Evolutionary conservation across 2,797 vertebrate species (phyloP).

Genomic region (Sphenodon punctatus): DNA sequence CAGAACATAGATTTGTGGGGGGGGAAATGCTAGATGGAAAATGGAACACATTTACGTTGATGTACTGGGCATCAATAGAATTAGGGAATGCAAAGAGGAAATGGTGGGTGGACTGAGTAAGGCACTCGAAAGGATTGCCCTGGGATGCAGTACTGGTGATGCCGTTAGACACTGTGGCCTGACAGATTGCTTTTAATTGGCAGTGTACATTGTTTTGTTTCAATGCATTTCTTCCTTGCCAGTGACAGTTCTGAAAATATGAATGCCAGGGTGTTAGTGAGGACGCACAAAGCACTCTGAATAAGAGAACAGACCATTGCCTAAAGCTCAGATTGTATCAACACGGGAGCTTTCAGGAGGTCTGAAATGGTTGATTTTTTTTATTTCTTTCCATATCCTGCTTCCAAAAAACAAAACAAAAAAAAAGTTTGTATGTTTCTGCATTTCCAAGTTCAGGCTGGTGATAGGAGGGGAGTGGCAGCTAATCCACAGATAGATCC

Average conservation of each 20-base stretch:
- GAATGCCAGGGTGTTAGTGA: constrained; percentile 43
- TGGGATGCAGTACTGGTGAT: constrained; percentile 51
- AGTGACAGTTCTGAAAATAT: constrained; percentile 50
- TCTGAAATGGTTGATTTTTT: neutral
- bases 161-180: constrained; percentile 50
- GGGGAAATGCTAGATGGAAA: constrained; percentile 54
- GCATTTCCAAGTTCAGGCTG: neutral
- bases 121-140: constrained; percentile 45
- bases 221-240: constrained; percentile 29
- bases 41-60: constrained; percentile 49
- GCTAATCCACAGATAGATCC: neutral
- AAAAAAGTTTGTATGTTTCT: neutral
- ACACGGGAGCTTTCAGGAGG: constrained; percentile 30
- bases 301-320: constrained; percentile 36
- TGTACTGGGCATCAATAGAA: too few relatives aligned
- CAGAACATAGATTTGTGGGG: constrained; percentile 34
- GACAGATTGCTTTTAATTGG: constrained; percentile 49
- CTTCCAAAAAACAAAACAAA: constrained; percentile 18
- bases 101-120: constrained; percentile 39
- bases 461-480: constrained; percentile 6
- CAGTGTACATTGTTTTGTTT: constrained; percentile 46
- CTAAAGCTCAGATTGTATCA: constrained; percentile 2
- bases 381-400: neutral
- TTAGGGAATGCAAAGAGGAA: constrained; percentile 25
- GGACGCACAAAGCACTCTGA: constrained; percentile 44